These are phyloP conservation scores for Stenodema calcarata DNA, from an alignment of 2,888 invertebrate species.

Conservation along the genomic window DNA sequence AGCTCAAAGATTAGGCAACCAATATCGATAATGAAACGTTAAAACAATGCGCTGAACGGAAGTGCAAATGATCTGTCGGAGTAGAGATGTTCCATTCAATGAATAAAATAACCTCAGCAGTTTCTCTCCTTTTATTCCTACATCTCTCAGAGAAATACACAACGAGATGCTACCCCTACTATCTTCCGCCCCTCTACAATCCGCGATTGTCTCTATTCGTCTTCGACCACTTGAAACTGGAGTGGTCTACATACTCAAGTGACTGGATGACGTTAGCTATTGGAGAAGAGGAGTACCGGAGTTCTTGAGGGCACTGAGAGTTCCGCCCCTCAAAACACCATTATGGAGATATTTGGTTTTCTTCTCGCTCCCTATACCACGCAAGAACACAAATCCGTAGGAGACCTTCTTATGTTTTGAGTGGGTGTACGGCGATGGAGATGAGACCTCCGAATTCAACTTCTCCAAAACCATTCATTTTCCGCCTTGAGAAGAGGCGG, in stretches of 20 bases:
- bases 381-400: too few species aligned
- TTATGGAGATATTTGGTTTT: neutral
- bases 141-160: neutral
- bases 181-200: neutral
- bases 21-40: too few species aligned
- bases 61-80: too few species aligned
- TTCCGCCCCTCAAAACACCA: neutral
- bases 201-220: neutral
- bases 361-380: neutral
- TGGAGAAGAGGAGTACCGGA: neutral
- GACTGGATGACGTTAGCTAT: neutral
- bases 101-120: neutral
- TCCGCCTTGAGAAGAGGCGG: too few species aligned
- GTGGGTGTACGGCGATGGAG: too few species aligned
- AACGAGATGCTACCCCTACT: neutral
- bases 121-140: neutral
- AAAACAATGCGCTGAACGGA: too few species aligned
- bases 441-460: too few species aligned
- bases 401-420: too few species aligned
- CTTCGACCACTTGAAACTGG: neutral
- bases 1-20: too few species aligned
- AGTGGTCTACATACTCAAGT: neutral
- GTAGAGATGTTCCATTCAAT: neutral
- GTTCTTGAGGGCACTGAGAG: neutral
- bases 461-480: too few species aligned